These are phyloP conservation scores for Pogonognathellus flavescens DNA, from an alignment of 1,140 invertebrate species.

Conservation along the genomic window DNA sequence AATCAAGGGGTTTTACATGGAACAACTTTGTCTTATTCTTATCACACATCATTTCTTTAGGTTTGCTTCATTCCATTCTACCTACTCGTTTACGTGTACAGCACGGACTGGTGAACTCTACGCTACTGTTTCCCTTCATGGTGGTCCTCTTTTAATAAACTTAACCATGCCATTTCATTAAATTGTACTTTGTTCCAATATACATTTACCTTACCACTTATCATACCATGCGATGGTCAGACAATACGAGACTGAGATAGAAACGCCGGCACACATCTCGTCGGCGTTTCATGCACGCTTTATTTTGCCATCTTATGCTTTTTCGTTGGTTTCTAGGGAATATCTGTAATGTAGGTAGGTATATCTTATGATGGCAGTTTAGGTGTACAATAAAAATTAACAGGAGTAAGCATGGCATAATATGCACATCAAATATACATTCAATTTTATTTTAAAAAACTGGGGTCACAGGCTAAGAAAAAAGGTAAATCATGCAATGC, in stretches of 20 bases:
- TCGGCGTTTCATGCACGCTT: not conserved
- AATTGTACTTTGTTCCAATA: not conserved
- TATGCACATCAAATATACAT: too few relatives aligned
- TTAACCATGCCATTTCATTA: conserved; percentile 18
- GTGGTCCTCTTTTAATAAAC: conserved; percentile 38
- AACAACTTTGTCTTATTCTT: conserved; percentile 7
- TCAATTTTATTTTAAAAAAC: too few relatives aligned
- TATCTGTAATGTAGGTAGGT: too few relatives aligned
- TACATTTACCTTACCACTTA: not conserved
- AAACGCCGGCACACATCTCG: not conserved
- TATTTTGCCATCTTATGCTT: too few relatives aligned
- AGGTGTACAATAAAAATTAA: too few relatives aligned
- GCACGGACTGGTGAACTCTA: not conserved
- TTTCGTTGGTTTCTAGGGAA: too few relatives aligned
- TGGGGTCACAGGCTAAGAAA: too few relatives aligned
- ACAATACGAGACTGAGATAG: not conserved
- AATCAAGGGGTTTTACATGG: conserved; percentile 15
- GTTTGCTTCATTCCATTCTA: conserved; percentile 22
- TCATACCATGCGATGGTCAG: not conserved
- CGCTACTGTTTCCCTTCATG: conserved; percentile 25
- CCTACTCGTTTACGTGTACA: too few relatives aligned
- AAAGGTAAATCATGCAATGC: too few relatives aligned
- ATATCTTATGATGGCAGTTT: too few relatives aligned
- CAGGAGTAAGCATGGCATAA: too few relatives aligned
- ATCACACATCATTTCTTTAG: conserved; percentile 12